Percentiles rank a stretch among this genome's conserved stretches.
phyloP scores from a whole-genome alignment of 1,140 invertebrate species.

The Conus ventricosus region DNA sequence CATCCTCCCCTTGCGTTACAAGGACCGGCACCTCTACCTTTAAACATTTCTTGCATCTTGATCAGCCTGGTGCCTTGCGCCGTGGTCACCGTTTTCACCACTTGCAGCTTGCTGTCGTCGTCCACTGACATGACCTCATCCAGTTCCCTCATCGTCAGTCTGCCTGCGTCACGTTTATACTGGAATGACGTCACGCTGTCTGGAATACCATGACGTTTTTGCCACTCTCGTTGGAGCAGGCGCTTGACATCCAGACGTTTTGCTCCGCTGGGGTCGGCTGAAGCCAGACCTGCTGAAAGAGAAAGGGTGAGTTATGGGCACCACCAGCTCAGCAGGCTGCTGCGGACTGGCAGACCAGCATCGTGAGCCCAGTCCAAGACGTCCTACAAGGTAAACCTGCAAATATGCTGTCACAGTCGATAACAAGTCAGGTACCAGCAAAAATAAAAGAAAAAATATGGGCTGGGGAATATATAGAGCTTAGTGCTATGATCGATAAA shows the following conservation, averaged over 20 bases:
- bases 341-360: no score
- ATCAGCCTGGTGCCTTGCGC: conserved; percentile 38
- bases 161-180: background rate
- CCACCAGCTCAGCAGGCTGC: no score
- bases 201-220: background rate
- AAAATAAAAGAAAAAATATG: no score
- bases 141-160: background rate
- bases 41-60: conserved; percentile 45
- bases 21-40: conserved; percentile 13
- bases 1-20: no score
- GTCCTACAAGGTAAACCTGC: no score
- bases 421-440: no score
- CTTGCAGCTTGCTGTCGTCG: background rate
- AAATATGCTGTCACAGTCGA: no score
- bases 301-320: no score
- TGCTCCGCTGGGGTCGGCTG: background rate
- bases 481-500: no score
- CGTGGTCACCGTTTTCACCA: conserved; percentile 25
- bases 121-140: background rate
- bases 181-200: background rate
- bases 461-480: no score
- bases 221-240: background rate
- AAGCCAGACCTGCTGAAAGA: background rate
- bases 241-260: background rate
- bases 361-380: no score